Percentiles rank a stretch among this genome's conserved stretches.
These are phyloP conservation scores for Oreotrochilus melanogaster DNA, from an alignment of 2,113 vertebrate species.

Conservation along the genomic window DNA sequence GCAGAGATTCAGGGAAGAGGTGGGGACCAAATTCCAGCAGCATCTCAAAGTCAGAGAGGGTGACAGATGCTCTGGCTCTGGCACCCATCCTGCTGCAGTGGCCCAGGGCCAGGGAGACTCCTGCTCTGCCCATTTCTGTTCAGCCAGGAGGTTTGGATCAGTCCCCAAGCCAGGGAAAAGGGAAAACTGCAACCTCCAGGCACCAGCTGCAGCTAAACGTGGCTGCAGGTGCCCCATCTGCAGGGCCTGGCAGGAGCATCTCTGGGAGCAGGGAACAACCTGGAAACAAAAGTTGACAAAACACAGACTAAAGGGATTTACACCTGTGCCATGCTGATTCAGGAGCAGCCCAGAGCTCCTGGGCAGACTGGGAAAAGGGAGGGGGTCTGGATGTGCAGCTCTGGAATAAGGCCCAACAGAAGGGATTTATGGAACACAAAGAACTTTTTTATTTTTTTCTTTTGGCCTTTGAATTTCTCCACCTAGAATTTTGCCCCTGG, in stretches of 20 bases:
- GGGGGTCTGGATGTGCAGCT: not conserved
- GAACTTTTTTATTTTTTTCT: not conserved
- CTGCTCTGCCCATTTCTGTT: not conserved
- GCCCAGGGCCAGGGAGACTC: not conserved
- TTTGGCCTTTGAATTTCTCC: not conserved
- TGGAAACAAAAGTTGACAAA: not conserved
- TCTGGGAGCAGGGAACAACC: not conserved
- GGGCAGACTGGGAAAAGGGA: accelerated
- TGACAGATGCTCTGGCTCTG: constrained; percentile 43
- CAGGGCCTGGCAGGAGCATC: not conserved
- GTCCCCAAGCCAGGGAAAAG: not conserved
- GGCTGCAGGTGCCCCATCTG: not conserved
- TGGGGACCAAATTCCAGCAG: not conserved
- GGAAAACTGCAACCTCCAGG: not conserved
- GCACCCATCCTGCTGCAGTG: not conserved
- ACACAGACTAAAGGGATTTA: not conserved
- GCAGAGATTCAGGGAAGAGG: not conserved
- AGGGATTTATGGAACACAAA: accelerated
- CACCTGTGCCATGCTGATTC: not conserved
- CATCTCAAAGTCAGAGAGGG: not conserved
- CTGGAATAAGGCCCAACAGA: not conserved
- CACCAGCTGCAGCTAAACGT: not conserved
- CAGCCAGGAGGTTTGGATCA: not conserved
- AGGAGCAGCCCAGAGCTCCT: not conserved
- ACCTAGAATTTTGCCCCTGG: not conserved